Conservation (phyloP, 2,797 vertebrate species). For the Enteromius thamalakanensis region DNA sequence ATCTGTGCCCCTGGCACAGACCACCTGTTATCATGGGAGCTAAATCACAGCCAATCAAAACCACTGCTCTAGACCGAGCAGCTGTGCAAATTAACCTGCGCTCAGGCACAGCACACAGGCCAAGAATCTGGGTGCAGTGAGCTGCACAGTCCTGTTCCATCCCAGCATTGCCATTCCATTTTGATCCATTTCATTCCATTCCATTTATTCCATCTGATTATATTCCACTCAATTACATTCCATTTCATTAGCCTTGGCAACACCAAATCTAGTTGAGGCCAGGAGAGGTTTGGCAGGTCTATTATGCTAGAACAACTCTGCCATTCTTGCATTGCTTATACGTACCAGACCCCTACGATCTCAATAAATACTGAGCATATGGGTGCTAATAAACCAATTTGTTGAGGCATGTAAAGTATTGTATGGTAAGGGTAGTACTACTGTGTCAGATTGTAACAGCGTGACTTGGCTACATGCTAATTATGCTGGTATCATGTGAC, state of each 20-base stretch:
- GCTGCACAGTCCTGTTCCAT: constrained; percentile 1
- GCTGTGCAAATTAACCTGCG: constrained; percentile 46
- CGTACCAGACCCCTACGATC: not conserved
- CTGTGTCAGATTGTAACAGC: not conserved
- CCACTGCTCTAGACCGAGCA: constrained; percentile 9
- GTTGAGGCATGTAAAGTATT: constrained; percentile 9
- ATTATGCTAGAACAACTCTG: constrained; percentile 19
- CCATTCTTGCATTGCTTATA: constrained; percentile 8
- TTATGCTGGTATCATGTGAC: not conserved
- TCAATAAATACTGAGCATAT: constrained; percentile 9
- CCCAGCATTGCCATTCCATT: constrained; percentile 17
- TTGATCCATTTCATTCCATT: constrained; percentile 40
- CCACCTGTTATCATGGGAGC: constrained; percentile 33
- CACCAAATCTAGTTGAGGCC: constrained; percentile 32
- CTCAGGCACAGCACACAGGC: constrained; percentile 49
- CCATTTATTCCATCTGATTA: constrained; percentile 47
- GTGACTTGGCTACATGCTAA: constrained; percentile 6
- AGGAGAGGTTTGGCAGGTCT: constrained; percentile 40
- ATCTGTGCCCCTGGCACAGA: constrained; percentile 40
- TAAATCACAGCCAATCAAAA: constrained; percentile 46
- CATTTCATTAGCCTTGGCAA: constrained; percentile 46
- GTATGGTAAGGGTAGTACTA: not conserved
- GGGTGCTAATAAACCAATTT: constrained; percentile 13
- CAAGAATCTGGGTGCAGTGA: constrained; percentile 39
- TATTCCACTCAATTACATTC: constrained; percentile 47